Percentiles rank a stretch among this genome's conserved stretches.
Conservation (phyloP, 2,113 vertebrate species). For the Condylura cristata region DNA sequence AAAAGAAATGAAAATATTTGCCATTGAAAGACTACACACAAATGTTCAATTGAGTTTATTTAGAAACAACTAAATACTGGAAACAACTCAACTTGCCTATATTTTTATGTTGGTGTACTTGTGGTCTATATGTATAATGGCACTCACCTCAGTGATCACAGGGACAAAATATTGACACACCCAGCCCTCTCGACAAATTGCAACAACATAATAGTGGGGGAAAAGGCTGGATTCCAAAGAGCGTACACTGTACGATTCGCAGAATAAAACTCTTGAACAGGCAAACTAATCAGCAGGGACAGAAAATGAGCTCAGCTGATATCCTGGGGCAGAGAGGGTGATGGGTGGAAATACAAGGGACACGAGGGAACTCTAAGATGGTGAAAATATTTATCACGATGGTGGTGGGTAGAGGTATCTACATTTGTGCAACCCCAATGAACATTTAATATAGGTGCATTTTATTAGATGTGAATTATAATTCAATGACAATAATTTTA, state of each 20-base stretch:
- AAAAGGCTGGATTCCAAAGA: not conserved
- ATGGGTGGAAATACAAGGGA: not conserved
- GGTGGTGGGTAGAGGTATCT: not conserved
- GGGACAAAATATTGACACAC: not conserved
- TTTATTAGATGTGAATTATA: slow-evolving; percentile 14
- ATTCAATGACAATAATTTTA: not conserved
- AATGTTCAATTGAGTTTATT: not conserved
- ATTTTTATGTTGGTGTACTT: not conserved
- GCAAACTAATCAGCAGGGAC: not conserved
- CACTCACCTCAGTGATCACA: not conserved
- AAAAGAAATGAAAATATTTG: slow-evolving; percentile 22
- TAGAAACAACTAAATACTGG: not conserved
- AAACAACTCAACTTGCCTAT: not conserved
- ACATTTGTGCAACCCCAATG: not conserved
- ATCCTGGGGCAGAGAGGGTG: not conserved
- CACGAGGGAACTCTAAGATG: too few relatives aligned
- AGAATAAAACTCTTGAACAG: not conserved
- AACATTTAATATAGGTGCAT: not conserved
- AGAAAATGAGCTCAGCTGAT: not conserved
- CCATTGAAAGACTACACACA: not conserved
- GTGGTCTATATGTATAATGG: not conserved
- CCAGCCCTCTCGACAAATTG: not conserved
- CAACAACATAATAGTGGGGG: not conserved
- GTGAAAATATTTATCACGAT: not conserved
- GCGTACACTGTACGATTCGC: not conserved